Evolutionary conservation across 2,113 vertebrate species (phyloP).

Genomic region (Laticauda colubrina): DNA sequence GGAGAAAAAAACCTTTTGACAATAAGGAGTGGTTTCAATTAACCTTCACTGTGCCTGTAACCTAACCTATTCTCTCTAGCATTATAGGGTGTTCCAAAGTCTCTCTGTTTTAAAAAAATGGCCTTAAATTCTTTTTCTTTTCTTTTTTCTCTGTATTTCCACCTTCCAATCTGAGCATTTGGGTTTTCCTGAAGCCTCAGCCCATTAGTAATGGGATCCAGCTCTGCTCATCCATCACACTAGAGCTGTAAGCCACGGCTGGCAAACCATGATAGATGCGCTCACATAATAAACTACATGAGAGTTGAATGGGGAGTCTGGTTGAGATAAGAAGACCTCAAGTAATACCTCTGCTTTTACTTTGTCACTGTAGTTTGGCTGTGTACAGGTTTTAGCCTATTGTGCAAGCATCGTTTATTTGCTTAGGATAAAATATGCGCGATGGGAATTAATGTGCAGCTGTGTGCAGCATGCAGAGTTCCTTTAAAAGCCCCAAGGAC

Average conservation of each 20-base stretch:
- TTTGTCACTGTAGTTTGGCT: not conserved
- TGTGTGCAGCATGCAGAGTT: not conserved
- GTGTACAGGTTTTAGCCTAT: not conserved
- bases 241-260: not conserved
- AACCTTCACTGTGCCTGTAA: not conserved
- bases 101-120: not conserved
- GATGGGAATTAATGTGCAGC: not conserved
- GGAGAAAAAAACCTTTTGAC: not conserved
- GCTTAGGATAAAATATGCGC: not conserved
- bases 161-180: not conserved
- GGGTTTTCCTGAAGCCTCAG: not conserved
- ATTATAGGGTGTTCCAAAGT: not conserved
- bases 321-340: not conserved
- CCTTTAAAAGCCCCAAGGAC: not conserved
- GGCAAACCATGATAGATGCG: not conserved
- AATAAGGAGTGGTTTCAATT: constrained; percentile 7
- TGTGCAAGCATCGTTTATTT: not conserved
- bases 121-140: not conserved
- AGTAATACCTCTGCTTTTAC: not conserved
- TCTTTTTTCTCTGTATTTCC: not conserved
- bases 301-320: not conserved
- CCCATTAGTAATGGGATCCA: not conserved
- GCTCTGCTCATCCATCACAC: not conserved
- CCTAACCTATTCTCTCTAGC: not conserved
- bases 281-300: not conserved